phyloP scores from a whole-genome alignment of 2,888 invertebrate genomes.

The Nymphalis c-album region DNA sequence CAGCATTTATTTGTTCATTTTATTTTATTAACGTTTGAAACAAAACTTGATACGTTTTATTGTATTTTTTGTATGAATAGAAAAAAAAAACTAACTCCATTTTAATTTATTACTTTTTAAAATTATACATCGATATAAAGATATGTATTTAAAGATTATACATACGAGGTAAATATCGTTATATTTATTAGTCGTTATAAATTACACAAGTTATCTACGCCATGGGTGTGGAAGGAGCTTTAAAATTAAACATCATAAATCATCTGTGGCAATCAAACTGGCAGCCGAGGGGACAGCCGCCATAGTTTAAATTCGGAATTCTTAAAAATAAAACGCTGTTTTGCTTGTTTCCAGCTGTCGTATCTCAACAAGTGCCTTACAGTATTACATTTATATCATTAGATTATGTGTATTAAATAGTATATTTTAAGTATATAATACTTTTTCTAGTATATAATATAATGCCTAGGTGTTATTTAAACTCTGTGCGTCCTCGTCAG shows the following conservation, averaged over 20 bases:
- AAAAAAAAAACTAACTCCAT: too few species aligned
- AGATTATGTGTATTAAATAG: conserved; percentile 24
- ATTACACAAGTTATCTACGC: background rate
- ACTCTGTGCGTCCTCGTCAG: conserved; percentile 57
- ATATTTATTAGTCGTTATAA: too few species aligned
- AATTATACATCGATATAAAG: too few species aligned
- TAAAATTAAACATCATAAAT: conserved; percentile 29
- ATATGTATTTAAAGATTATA: too few species aligned
- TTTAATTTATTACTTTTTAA: too few species aligned
- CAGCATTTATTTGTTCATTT: background rate
- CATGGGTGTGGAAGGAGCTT: conserved; percentile 15
- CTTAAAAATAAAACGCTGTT: conserved; percentile 60
- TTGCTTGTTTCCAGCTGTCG: conserved; percentile 64
- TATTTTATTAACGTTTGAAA: too few species aligned
- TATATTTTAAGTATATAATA: conserved; percentile 19
- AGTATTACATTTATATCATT: conserved; percentile 50
- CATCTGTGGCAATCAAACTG: conserved; percentile 45
- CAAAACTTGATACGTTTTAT: too few species aligned
- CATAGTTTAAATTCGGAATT: conserved; percentile 61
- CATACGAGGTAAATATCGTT: too few species aligned
- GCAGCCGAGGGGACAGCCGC: conserved; percentile 48
- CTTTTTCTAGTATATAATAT: conserved; percentile 34
- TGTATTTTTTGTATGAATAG: too few species aligned
- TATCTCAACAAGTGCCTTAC: conserved; percentile 71
- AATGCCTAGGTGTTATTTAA: conserved; percentile 73